Evolutionary conservation across 2,888 invertebrate species (phyloP), one percentile per base, ranked within the genome.

Genomic region (Hydropsyche betteni): DNA sequence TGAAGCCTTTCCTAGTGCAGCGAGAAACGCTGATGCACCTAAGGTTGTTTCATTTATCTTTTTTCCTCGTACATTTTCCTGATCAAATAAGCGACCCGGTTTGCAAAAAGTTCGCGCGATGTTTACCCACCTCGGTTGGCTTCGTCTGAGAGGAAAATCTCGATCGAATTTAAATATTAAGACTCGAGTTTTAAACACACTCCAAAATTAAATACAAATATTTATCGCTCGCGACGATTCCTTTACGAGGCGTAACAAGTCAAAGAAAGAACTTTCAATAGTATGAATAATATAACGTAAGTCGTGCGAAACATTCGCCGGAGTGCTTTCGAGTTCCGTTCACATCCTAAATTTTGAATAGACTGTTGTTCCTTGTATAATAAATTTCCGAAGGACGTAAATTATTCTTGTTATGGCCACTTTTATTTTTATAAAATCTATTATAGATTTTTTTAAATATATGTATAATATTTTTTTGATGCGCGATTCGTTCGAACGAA

Each of bases 121-220:
- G 24, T 24, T 24, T 24, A 24, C 24, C 24, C 24, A 2, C 24
- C 24, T 24, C 24, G 24, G 24, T 24, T 24, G 24, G 24, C 24
- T 24, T 61, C 55, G 55, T 55, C 16, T 51, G n/a, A 14, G n/a
- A 16, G 61, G 61, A 61, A 61, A 61, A 61, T 64, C 36, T 38
- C 33, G 70, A 64, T 53, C 36, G 64, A 64, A 71, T 33, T 61
- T 55, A 68, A 75, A 75, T 75, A 75, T 75, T 75, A 55, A 71
- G 68, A 33, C 44, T 53, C 68, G 36, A 51, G 68, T 61, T 71
- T 75, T 71, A 71, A 75, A 68, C 75, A 44, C 75, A 44, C n/a
- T 24, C 36, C 53, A 34, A 52, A 72, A 75, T 75, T 75, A 75
- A 75, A 75, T 38, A 71, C 72, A 75, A 75, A 75, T 55, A 75